Conservation (phyloP, 2,888 invertebrate species). For the Cerceris rybyensis region DNA sequence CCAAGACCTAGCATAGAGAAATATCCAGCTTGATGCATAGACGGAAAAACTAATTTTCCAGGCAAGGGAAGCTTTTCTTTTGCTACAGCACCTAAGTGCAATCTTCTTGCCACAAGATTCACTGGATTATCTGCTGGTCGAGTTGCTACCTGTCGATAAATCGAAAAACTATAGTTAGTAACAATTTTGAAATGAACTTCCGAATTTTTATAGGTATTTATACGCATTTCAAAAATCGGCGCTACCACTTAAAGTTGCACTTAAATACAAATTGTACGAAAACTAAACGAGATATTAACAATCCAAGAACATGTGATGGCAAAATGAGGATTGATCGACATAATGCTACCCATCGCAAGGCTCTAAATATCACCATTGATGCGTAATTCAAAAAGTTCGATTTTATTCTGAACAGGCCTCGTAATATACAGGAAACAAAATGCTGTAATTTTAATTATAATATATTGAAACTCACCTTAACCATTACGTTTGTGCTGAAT, state of each 20-base stretch:
- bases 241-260: too few relatives aligned
- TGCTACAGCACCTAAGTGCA: conserved; percentile 94
- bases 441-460: neutral
- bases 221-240: neutral
- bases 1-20: conserved; percentile 97
- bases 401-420: too few relatives aligned
- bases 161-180: neutral
- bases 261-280: too few relatives aligned
- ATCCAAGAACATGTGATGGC: too few relatives aligned
- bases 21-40: conserved; percentile 97
- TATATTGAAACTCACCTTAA: conserved; percentile 88
- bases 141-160: conserved; percentile 85
- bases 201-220: conserved; percentile 1
- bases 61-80: conserved; percentile 97
- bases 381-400: too few relatives aligned
- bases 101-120: conserved; percentile 95
- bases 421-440: neutral
- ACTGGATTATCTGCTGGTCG: conserved; percentile 96
- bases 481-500: conserved; percentile 99
- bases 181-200: neutral
- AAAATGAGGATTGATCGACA: too few relatives aligned
- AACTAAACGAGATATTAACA: too few relatives aligned
- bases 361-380: too few relatives aligned
- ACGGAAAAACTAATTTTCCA: conserved; percentile 98
- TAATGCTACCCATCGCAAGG: too few relatives aligned